Conservation (phyloP, 1,140 invertebrate genomes). For the Lasioglossum baleicum region DNA sequence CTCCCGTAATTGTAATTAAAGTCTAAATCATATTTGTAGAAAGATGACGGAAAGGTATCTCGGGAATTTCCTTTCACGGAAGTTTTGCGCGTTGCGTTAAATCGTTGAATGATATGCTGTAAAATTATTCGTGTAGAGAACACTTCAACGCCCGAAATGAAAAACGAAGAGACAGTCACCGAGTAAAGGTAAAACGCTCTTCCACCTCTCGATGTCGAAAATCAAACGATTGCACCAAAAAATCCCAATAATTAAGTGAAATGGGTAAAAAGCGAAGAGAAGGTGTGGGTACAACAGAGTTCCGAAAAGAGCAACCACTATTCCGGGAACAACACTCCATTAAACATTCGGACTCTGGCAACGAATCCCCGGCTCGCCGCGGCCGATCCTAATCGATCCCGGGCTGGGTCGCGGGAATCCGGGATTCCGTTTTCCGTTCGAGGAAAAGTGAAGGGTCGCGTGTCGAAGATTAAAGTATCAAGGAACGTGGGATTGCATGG, state of each 20-base stretch:
- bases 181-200: too few species aligned
- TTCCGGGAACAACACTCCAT: too few species aligned
- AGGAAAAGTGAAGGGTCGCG: slow-evolving; percentile 36
- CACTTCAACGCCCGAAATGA: background rate
- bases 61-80: background rate
- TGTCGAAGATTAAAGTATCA: slow-evolving; percentile 53
- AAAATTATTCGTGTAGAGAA: background rate
- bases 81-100: background rate
- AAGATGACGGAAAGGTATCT: background rate
- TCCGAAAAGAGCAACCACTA: too few species aligned
- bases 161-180: too few species aligned
- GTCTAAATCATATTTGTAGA: background rate
- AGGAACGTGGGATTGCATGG: slow-evolving; percentile 28
- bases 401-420: background rate
- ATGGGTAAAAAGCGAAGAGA: too few species aligned
- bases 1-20: background rate
- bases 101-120: background rate
- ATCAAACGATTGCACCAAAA: too few species aligned
- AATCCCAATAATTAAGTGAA: too few species aligned
- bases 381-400: background rate
- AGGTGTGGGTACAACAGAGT: too few species aligned
- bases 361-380: background rate
- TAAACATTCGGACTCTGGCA: too few species aligned
- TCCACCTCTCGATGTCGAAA: too few species aligned
- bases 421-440: background rate